A percentile compares a stretch with the other conserved stretches of the same genome.
Evolutionary conservation across 2,888 invertebrate genomes (phyloP).

Genomic region (Ectemnius lituratus): DNA sequence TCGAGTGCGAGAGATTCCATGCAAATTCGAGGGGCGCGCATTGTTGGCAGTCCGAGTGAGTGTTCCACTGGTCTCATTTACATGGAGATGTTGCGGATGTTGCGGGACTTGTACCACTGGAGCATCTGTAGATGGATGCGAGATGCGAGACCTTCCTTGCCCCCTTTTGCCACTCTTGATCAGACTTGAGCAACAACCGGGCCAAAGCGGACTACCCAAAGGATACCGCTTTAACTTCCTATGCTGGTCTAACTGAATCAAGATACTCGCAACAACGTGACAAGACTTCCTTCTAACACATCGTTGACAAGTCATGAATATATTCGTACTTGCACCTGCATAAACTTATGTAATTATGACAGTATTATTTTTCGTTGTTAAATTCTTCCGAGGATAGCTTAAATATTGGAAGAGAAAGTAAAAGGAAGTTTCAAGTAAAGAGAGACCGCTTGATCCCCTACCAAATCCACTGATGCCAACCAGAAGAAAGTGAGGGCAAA

Average conservation of each 20-base stretch:
- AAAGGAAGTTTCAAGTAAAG: neutral
- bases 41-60: slow-evolving; percentile 33
- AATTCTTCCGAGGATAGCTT: too few species aligned
- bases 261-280: too few species aligned
- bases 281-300: too few species aligned
- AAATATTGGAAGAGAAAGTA: too few species aligned
- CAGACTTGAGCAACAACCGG: slow-evolving; percentile 14
- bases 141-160: neutral
- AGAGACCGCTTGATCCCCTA: slow-evolving; percentile 2
- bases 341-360: too few species aligned
- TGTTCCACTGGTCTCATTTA: slow-evolving; percentile 41
- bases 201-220: slow-evolving; percentile 11
- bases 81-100: slow-evolving; percentile 41
- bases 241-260: neutral
- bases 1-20: slow-evolving; percentile 20
- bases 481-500: neutral
- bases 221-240: neutral
- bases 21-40: slow-evolving; percentile 24
- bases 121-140: too few species aligned
- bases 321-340: too few species aligned
- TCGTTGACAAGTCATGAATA: too few species aligned
- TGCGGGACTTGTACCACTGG: too few species aligned
- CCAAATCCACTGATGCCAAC: neutral
- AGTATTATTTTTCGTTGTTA: too few species aligned
- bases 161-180: slow-evolving; percentile 27